Conservation (phyloP, 2,888 invertebrate species). For the Dasysyrphus albostriatus region DNA sequence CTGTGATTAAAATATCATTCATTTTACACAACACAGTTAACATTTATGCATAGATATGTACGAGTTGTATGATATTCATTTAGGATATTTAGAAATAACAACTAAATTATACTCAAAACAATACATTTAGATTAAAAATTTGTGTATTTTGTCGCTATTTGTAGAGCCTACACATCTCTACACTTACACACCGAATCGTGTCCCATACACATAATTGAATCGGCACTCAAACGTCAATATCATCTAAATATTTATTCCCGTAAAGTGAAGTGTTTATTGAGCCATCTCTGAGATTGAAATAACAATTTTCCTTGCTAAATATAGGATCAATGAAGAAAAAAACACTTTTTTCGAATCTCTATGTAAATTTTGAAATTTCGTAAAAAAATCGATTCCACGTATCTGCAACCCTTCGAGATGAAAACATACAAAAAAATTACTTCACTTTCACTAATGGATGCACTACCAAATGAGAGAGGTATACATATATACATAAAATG, state of each 20-base stretch:
- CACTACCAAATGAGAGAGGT: constrained; percentile 46
- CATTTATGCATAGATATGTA: too few relatives aligned
- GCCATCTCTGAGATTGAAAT: constrained; percentile 56
- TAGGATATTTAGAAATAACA: not conserved
- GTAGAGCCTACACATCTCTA: constrained; percentile 22
- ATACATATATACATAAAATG: not conserved
- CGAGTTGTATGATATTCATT: too few relatives aligned
- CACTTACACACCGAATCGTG: constrained; percentile 4
- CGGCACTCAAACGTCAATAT: constrained; percentile 50
- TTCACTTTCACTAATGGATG: constrained; percentile 35
- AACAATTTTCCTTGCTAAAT: constrained; percentile 53
- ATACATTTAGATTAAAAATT: constrained; percentile 32
- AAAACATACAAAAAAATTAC: constrained; percentile 13
- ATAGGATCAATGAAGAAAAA: constrained; percentile 45
- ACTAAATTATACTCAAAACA: not conserved
- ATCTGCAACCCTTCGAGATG: constrained; percentile 24
- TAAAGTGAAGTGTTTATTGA: constrained; percentile 60
- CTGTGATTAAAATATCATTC: not conserved
- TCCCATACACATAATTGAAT: constrained; percentile 28
- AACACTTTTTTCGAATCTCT: not conserved
- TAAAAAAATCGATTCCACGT: constrained; percentile 1
- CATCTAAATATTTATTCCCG: constrained; percentile 48
- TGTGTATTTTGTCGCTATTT: constrained; percentile 3
- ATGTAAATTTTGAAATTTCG: constrained; percentile 35
- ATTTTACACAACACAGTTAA: too few relatives aligned